Conservation (phyloP, 2,113 vertebrate species). For the Rhea pennata region DNA sequence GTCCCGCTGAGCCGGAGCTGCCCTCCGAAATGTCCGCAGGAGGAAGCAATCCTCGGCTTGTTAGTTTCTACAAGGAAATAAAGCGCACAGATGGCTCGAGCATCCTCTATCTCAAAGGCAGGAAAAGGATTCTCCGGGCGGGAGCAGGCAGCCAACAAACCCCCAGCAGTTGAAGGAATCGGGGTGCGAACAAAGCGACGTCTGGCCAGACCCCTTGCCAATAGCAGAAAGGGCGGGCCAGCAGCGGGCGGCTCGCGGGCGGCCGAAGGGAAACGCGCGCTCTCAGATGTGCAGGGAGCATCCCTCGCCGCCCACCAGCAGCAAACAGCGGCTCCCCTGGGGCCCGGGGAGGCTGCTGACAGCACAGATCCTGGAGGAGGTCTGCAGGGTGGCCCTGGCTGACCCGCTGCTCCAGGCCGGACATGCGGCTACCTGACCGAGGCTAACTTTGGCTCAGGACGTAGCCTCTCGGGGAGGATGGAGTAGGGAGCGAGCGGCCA, state of each 20-base stretch:
- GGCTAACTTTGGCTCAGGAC: conserved; percentile 75
- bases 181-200: conserved; percentile 24
- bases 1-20: conserved; percentile 16
- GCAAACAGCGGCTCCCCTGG: conserved; percentile 46
- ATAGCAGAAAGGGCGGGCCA: conserved; percentile 25
- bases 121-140: conserved; percentile 69
- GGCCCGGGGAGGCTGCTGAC: conserved; percentile 78
- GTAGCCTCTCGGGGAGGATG: conserved; percentile 66
- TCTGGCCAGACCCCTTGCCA: conserved; percentile 11
- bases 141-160: conserved; percentile 47
- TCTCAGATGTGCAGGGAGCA: conserved; percentile 50
- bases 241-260: neutral
- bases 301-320: conserved; percentile 27
- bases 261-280: conserved; percentile 32
- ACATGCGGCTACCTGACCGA: conserved; percentile 73
- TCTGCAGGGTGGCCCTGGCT: conserved; percentile 87
- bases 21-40: conserved; percentile 47
- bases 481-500: conserved; percentile 1
- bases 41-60: conserved; percentile 67
- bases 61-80: conserved; percentile 67
- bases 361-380: conserved; percentile 83
- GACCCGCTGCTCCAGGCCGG: conserved; percentile 75
- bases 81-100: conserved; percentile 63
- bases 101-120: conserved; percentile 71
- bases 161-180: neutral